Percentiles rank a stretch among this genome's conserved stretches.
Evolutionary conservation across 2,888 invertebrate genomes (phyloP).

Genomic region (Netelia inedita): DNA sequence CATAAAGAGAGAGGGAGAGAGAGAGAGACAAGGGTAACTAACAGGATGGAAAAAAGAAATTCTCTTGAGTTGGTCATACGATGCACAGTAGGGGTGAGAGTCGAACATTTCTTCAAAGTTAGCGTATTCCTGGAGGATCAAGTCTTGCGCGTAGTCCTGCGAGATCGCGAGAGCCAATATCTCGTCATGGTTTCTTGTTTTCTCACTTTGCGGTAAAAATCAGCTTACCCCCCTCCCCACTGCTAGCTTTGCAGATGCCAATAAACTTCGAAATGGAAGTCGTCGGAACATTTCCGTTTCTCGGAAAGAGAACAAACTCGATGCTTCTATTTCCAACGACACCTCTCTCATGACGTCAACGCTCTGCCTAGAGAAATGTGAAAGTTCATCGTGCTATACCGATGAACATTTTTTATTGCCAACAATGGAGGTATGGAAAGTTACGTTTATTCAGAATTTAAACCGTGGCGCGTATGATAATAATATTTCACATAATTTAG

Average conservation of each 20-base stretch:
- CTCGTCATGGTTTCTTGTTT: slow-evolving; percentile 64
- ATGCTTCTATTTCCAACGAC: neutral
- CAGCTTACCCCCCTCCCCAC: slow-evolving; percentile 35
- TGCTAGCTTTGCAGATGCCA: slow-evolving; percentile 50
- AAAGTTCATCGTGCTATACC: neutral
- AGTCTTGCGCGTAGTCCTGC: slow-evolving; percentile 29
- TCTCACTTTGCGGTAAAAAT: slow-evolving; percentile 36
- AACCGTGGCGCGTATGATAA: slow-evolving; percentile 36
- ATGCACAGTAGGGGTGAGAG: slow-evolving; percentile 35
- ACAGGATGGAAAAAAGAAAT: slow-evolving; percentile 63
- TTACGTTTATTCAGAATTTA: slow-evolving; percentile 31
- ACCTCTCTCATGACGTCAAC: neutral
- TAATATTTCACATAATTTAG: slow-evolving; percentile 55
- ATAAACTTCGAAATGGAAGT: slow-evolving; percentile 71
- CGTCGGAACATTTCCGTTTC: slow-evolving; percentile 39
- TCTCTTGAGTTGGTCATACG: slow-evolving; percentile 27
- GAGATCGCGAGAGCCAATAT: slow-evolving; percentile 75
- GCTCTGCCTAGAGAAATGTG: neutral
- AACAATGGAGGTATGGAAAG: neutral
- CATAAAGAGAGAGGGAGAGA: slow-evolving; percentile 24
- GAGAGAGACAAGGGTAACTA: slow-evolving; percentile 32
- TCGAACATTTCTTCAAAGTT: slow-evolving; percentile 62
- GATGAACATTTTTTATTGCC: neutral
- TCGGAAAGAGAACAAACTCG: neutral
- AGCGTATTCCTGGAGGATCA: slow-evolving; percentile 21